Percentiles rank a stretch among this genome's conserved stretches.
Conservation (phyloP, 2,888 invertebrate genomes). For the Aspidapion aeneum region DNA sequence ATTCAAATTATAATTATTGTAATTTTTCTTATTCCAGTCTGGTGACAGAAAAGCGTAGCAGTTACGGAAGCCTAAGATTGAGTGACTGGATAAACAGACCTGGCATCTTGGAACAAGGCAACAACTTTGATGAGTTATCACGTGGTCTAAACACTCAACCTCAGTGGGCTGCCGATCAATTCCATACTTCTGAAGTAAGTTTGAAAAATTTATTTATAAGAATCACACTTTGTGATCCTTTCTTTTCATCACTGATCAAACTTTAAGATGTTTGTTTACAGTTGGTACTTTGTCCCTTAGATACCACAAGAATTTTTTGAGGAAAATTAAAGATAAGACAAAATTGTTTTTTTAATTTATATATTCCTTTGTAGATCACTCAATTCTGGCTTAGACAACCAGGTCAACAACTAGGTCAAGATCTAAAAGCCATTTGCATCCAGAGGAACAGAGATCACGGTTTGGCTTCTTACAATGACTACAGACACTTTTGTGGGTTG, state of each 20-base stretch:
- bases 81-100: slow-evolving; percentile 72
- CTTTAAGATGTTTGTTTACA: too few relatives aligned
- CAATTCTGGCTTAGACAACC: slow-evolving; percentile 61
- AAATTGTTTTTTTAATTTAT: background rate
- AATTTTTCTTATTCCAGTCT: slow-evolving; percentile 50
- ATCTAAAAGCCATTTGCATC: slow-evolving; percentile 77
- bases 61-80: slow-evolving; percentile 57
- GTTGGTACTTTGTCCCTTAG: too few relatives aligned
- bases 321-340: too few relatives aligned
- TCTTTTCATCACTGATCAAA: too few relatives aligned
- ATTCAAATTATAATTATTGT: too few relatives aligned
- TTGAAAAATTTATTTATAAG: too few relatives aligned
- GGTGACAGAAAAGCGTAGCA: slow-evolving; percentile 55
- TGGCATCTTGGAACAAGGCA: slow-evolving; percentile 58
- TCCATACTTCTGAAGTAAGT: slow-evolving; percentile 73
- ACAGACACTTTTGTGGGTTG: slow-evolving; percentile 73
- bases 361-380: slow-evolving; percentile 53
- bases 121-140: slow-evolving; percentile 68
- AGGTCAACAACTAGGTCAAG: slow-evolving; percentile 70
- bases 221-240: too few relatives aligned
- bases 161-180: slow-evolving; percentile 72
- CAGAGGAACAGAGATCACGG: slow-evolving; percentile 88
- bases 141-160: slow-evolving; percentile 76
- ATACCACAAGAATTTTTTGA: too few relatives aligned
- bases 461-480: slow-evolving; percentile 72